Base-by-base conservation (phyloP, 1,140 invertebrate genomes). In the Leptoteleia sp. region DNA sequence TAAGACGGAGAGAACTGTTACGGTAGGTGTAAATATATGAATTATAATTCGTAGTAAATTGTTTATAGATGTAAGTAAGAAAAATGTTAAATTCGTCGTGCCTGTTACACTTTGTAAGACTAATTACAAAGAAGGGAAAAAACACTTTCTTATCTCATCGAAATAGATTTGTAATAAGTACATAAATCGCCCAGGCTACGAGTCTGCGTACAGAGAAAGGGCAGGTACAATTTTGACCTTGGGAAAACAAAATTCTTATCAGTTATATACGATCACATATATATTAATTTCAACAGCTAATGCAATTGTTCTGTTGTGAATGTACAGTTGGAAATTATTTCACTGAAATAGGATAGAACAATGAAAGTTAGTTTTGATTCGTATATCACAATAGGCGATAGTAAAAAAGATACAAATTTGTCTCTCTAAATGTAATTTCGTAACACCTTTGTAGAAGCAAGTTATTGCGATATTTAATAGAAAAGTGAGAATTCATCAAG, bases 381-480 rank as follows among this genome's bases (percentile, higher is more conserved):
- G n/a, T 59, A 22, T 70, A 70, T 70, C 65, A 70, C 65, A 70
- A 70, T 59, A 70, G 65, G 43, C 35, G 12, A 70, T 25, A 70
- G 65, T 70, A 70, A 70, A 70, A 70, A 70, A 70, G 65, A 70
- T 70, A 70, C 54, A 70, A 59, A 70, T 38, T 35, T 40, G 11
- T 38, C 48, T 7, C 5, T 70, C 52, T 42, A 68, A 64, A 17
- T 48, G 11, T 65, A 42, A 43, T 43, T 52, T 52, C 27, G 16
- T 43, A 52, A 33, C n/a, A n/a, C n/a, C 47, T 31, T 65, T 33
- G 42, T 68, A 47, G 31, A 55, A 68, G 31, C 19, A 17, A 45
- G 31, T 55, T 47, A 35, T 29, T 55, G 40, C 47, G 19, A 67
- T 15, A 9, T 47, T 54, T 7, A 54, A 47, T 47, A 42, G 55